Conservation (phyloP, 2,888 invertebrate species). For the Drosophila paramelanica region DNA sequence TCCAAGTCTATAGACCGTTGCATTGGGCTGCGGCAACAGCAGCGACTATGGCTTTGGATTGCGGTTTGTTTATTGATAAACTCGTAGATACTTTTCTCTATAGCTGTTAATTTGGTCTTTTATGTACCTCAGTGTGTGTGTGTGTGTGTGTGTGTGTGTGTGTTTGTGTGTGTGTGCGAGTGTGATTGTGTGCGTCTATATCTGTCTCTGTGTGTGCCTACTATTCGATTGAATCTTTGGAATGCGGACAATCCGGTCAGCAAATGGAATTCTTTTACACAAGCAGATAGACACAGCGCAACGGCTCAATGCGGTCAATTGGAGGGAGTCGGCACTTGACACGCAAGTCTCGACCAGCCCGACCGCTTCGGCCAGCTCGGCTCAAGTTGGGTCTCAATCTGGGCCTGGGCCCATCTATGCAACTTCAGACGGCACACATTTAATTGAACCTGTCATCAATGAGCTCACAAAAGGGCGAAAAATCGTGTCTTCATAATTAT, state of each 20-base stretch:
- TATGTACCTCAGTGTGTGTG: constrained; percentile 52
- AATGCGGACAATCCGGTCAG: constrained; percentile 83
- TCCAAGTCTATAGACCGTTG: constrained; percentile 47
- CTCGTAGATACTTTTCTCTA: constrained; percentile 68
- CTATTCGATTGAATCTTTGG: constrained; percentile 78
- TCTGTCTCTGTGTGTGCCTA: constrained; percentile 39
- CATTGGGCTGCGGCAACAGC: constrained; percentile 44
- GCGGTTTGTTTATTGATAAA: constrained; percentile 78
- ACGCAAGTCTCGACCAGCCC: constrained; percentile 33
- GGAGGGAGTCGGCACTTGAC: constrained; percentile 67
- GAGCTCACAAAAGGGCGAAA: constrained; percentile 23
- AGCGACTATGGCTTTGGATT: constrained; percentile 50
- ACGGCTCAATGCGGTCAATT: constrained; percentile 68
- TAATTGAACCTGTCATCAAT: constrained; percentile 47
- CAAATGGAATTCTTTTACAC: constrained; percentile 80
- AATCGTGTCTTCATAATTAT: constrained; percentile 13
- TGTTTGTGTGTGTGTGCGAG: constrained; percentile 23
- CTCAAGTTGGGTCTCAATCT: constrained; percentile 6
- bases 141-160: constrained; percentile 25
- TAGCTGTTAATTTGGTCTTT: constrained; percentile 81
- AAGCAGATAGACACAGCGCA: constrained; percentile 55
- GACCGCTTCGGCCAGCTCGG: constrained; percentile 2
- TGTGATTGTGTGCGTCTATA: constrained; percentile 21
- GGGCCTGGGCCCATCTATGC: constrained; percentile 2
- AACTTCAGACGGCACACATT: constrained; percentile 37